Conservation (phyloP, 2,113 vertebrate species). For the Myotis davidii region DNA sequence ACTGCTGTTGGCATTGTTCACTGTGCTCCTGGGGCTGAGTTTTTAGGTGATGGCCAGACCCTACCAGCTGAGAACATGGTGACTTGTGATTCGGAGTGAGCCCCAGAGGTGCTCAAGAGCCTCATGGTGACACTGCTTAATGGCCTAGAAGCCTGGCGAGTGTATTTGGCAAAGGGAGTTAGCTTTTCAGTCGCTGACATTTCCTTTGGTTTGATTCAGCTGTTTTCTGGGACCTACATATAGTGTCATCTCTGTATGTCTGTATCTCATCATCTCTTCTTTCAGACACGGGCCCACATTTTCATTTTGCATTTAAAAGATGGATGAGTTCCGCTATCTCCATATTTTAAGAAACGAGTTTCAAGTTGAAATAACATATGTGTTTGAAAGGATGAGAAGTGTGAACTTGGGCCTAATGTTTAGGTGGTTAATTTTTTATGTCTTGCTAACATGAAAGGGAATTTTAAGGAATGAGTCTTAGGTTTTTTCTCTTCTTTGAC, state of each 20-base stretch:
- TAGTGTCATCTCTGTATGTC: background rate
- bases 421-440: slow-evolving; percentile 43
- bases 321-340: background rate
- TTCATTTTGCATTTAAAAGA: slow-evolving; percentile 51
- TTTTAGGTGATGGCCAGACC: background rate
- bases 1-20: background rate
- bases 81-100: slow-evolving; percentile 10
- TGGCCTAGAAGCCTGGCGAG: background rate
- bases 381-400: slow-evolving; percentile 48
- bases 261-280: slow-evolving; percentile 54
- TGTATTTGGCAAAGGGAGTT: slow-evolving; percentile 44
- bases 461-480: slow-evolving; percentile 26
- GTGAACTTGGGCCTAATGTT: background rate
- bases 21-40: background rate
- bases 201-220: slow-evolving; percentile 48
- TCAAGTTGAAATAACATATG: background rate
- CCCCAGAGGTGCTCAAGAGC: background rate
- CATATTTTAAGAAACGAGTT: background rate
- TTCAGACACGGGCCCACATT: slow-evolving; percentile 52
- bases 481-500: slow-evolving; percentile 10
- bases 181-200: slow-evolving; percentile 50
- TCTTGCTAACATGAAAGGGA: slow-evolving; percentile 1
- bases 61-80: background rate
- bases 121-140: background rate
- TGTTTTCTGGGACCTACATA: slow-evolving; percentile 35